Base-by-base conservation (phyloP, 2,113 vertebrate species). In the Pipa parva region DNA sequence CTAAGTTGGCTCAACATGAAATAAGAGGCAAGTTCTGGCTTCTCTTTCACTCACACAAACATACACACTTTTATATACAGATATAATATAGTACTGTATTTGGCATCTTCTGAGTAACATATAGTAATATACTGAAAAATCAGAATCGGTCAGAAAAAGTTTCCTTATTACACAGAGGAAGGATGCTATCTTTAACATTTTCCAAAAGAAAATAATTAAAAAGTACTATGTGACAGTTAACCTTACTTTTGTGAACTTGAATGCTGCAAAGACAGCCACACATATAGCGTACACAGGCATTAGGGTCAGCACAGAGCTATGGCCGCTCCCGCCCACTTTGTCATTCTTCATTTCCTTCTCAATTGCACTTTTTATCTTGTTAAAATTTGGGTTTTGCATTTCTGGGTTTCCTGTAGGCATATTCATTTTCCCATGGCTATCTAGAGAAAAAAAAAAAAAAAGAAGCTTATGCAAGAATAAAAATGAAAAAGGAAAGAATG, bases 211-310 rank as follows among this genome's bases (percentile, higher is more conserved):
- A 33, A 20, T 18, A 57, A 5, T 20, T 31, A 31, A 13, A 6
- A 11, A 5, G 11, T 25, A 5, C 46, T 46, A 39, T 24, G 54
- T 0, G 63, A 9, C 0, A 39, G 58, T 25, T 71, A 48, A 17
- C 37, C 74, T 77, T 73, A 94, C 93, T 86, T 95, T 93, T 28
- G 93, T 54, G 59, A 95, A 91, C 79, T 95, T 94, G 79, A 93
- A 95, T 1, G 83, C 90, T n/a, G 92, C 93, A 76, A 94, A 95
- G 54, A 92, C 79, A 20, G 92, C 92, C 7, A 95, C 92, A 37
- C 91, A 90, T 28, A 94, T 82, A 61, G 92, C 91, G 33, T 95
- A 95, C 24, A 95, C 74, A 0, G 93, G 93, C 92, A 95, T 93
- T 21, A 95, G 85, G 0, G 92, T 92, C 69, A 95, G 91, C n/a